Conservation (phyloP, 2,797 vertebrate genomes). For the Paramormyrops hopkinsi region DNA sequence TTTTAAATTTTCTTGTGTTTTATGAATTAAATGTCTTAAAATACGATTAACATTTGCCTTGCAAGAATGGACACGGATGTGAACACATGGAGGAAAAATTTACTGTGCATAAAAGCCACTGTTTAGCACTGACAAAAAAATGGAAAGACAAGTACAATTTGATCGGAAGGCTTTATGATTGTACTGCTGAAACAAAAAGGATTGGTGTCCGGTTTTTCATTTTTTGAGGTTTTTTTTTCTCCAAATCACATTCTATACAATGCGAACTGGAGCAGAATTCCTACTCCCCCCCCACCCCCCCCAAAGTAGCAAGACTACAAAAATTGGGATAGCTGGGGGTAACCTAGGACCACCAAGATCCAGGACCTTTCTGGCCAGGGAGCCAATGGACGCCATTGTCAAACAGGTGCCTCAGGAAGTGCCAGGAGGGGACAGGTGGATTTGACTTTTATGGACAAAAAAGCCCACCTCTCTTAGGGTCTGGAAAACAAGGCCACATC, state of each 20-base stretch:
- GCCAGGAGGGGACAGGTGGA: constrained; percentile 33
- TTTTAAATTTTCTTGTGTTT: constrained; percentile 48
- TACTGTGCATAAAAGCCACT: constrained; percentile 72
- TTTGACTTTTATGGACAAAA: constrained; percentile 38
- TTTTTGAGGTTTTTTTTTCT: constrained; percentile 20
- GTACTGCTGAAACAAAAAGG: constrained; percentile 46
- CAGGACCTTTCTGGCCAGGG: constrained; percentile 31
- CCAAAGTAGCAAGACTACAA: neutral
- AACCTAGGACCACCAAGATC: constrained; percentile 14
- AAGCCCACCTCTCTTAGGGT: constrained; percentile 29
- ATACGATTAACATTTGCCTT: constrained; percentile 51
- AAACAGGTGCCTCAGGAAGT: constrained; percentile 14
- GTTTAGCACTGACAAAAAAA: constrained; percentile 62
- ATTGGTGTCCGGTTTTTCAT: constrained; percentile 44
- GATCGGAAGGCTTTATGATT: constrained; percentile 53
- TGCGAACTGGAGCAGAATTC: constrained; percentile 5
- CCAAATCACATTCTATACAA: constrained; percentile 11
- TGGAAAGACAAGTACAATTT: constrained; percentile 58
- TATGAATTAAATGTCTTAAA: constrained; percentile 61
- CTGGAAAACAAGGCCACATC: constrained; percentile 42
- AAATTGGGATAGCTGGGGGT: neutral
- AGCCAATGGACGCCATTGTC: constrained; percentile 39
- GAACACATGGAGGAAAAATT: constrained; percentile 51
- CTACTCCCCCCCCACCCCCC: neutral
- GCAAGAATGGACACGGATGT: constrained; percentile 55